Conservation (phyloP, 1,140 invertebrate genomes). For the Archivesica marissinica region DNA sequence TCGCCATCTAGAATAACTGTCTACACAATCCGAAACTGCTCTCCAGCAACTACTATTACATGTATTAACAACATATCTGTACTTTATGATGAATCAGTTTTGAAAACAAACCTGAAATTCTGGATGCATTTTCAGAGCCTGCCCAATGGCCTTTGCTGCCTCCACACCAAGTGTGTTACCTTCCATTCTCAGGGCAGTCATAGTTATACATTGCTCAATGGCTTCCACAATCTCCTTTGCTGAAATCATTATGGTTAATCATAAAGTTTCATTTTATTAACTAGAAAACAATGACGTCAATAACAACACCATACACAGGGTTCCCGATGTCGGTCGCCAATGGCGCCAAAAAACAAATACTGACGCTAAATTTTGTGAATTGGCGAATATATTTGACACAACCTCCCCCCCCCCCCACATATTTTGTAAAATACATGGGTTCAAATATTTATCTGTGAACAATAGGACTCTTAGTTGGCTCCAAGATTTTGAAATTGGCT, state of each 20-base stretch:
- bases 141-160: conserved; percentile 93
- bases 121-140: conserved; percentile 90
- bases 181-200: conserved; percentile 90
- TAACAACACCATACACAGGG: background rate
- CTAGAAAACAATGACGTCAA: background rate
- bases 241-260: conserved; percentile 58
- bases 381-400: too few species aligned
- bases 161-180: conserved; percentile 97
- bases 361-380: too few species aligned
- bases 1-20: too few species aligned
- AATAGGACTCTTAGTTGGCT: background rate
- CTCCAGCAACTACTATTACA: too few species aligned
- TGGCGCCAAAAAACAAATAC: too few species aligned
- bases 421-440: too few species aligned
- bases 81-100: too few species aligned
- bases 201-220: conserved; percentile 75
- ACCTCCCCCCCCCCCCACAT: too few species aligned
- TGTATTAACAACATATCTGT: too few species aligned
- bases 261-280: background rate
- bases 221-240: conserved; percentile 80
- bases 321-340: too few species aligned
- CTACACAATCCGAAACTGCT: too few species aligned
- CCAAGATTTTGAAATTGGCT: background rate
- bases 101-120: conserved; percentile 89
- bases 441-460: too few species aligned